Base-by-base conservation (phyloP, 2,888 invertebrate genomes). In the Aleiodes leptofemur region DNA sequence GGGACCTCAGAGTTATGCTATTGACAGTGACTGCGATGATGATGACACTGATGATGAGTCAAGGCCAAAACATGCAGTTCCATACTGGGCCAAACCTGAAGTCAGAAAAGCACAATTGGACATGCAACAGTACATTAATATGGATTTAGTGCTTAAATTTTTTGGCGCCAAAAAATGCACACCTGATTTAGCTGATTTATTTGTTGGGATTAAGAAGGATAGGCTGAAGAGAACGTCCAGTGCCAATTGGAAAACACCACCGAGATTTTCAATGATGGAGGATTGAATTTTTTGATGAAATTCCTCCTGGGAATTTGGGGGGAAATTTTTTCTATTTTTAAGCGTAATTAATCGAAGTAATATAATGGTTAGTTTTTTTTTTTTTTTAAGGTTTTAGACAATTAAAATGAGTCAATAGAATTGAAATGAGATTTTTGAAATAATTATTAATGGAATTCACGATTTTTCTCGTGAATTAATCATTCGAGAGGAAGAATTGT, bases 201-300 rank as follows among this genome's bases (percentile, higher is more conserved):
- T 95, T 90, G 93, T 93, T 51, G 89, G 90, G 77, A 94, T 95
- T 79, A 94, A 94, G 87, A 91, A 92, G 68, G 90, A 90, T 64
- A 90, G 92, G 55, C 90, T 95, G 82, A 93, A 93, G 87, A 91
- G 95, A 56, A 94, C 94, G 53, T 95, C 95, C 0, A 94, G 94
- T 83, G 95, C 94, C 56, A 91, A 94, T 72, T 95, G 95, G 95
- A 92, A 93, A 80, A 93, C 94, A 9, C 94, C 95, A 61, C 94
- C 94, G 1, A 89, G 93, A 57, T 93, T 92, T 85, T 92, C 93
- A 3, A 90, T 92, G 83, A 88, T 93, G 84, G 80, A 83, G 59
- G 78, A 79, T 43, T 43, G 61, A 38, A 61, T 61, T 61, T 13
- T 23, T 23, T 23, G 23, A 57, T 11, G n/a, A 8, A 8, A 38